These are phyloP conservation scores for Marronus borbonicus DNA, from an alignment of 2,888 invertebrate genomes.

Conservation along the genomic window DNA sequence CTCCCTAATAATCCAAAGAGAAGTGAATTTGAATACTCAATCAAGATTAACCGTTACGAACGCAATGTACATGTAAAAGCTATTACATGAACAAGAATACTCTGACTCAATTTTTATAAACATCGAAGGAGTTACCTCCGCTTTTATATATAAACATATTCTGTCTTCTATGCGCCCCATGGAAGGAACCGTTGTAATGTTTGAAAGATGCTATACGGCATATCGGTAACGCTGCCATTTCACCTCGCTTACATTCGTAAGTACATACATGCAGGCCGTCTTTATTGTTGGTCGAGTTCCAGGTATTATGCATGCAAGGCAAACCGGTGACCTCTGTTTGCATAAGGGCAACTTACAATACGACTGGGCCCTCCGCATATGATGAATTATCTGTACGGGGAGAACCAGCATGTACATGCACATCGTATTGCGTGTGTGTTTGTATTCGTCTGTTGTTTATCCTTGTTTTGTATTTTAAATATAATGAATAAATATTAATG, in stretches of 20 bases:
- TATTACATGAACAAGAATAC: no score
- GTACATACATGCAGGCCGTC: no score
- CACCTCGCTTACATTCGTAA: constrained; percentile 53
- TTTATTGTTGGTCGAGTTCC: background rate
- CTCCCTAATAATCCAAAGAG: no score
- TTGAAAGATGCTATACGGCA: constrained; percentile 50
- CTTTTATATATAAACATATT: no score
- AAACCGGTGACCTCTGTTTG: constrained; percentile 56
- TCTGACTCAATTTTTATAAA: no score
- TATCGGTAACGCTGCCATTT: constrained; percentile 52
- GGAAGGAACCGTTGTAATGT: constrained; percentile 14
- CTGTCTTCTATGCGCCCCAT: no score
- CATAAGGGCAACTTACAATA: constrained; percentile 56
- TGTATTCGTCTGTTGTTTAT: constrained; percentile 50
- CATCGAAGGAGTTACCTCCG: no score
- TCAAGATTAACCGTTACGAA: no score
- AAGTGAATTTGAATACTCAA: no score
- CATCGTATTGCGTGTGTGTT: no score
- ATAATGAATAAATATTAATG: constrained; percentile 48
- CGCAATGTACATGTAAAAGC: no score
- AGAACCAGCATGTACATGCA: no score
- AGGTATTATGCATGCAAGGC: constrained; percentile 55
- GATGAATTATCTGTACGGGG: constrained; percentile 49
- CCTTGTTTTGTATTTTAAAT: constrained; percentile 51
- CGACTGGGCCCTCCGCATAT: constrained; percentile 49